Evolutionary conservation across 2,797 vertebrate genomes (phyloP), one percentile per base, ranked within the genome.

Genomic region (Phrynocephalus forsythii): DNA sequence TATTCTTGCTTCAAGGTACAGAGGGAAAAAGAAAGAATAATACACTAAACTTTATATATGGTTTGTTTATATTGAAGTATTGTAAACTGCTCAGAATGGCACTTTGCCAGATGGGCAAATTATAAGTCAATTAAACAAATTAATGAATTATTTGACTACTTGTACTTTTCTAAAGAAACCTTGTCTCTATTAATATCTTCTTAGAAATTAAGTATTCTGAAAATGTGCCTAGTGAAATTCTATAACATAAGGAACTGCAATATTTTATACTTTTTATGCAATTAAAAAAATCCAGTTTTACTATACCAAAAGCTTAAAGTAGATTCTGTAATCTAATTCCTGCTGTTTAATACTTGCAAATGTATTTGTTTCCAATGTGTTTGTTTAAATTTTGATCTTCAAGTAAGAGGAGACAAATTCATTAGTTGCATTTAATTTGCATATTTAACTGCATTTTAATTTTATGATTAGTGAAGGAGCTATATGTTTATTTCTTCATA

Each of bases 141-240:
- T 44, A 44, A 44, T 44, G 38, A 44, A 44, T 44, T 44, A 60
- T 30, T 22, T 9, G 15, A 73, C 60, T 7, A 84, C 5, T 28
- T 50, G 50, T 50, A 67, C 9, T 28, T 68, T 6, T 69, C 44
- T 28, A 15, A 15, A 73, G 44, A 20, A 3, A 52, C 56, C 26
- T 38, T 80, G 8, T 50, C 5, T 26, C 66, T 18, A 48, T 67
- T 26, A 6, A 82, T 22, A 63, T 13, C 52, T 79, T 73, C 9
- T 26, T 60, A 30, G 66, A 69, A 83, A 87, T n/a, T 20, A 83
- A n/a, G 30, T 77, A 11, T 73, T 4, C 18, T 80, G 30, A 87
- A 87, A 38, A 56, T 22, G 30, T 28, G 52, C 9, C 66, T 73
- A 50, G 8, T 76, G 60, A 68, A 60, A 60, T 60, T 16, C 56